Evolutionary conservation across 1,140 invertebrate genomes (phyloP).

Genomic region (Leguminivora glycinivorella): DNA sequence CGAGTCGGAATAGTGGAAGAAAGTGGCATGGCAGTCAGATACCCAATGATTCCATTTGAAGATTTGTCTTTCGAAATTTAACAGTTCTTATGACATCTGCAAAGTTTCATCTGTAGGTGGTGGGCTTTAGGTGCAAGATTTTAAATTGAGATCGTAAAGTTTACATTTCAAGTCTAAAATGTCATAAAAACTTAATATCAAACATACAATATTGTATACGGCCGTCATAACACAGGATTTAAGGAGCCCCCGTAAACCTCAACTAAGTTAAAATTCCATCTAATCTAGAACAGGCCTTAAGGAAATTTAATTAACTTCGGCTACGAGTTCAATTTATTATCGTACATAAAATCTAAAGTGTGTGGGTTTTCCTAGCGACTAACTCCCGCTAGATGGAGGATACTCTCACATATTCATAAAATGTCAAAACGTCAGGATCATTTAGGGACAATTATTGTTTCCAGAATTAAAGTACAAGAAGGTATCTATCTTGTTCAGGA

Average conservation of each 20-base stretch:
- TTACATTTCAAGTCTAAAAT: neutral
- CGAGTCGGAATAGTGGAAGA: neutral
- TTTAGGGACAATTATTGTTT: too few relatives aligned
- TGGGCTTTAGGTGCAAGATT: neutral
- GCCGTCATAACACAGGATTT: neutral
- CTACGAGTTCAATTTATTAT: constrained; percentile 40
- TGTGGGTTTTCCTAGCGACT: neutral
- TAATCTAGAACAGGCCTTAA: constrained; percentile 32
- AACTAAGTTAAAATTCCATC: constrained; percentile 12
- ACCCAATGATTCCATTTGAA: neutral
- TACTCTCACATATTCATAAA: neutral
- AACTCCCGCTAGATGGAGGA: neutral
- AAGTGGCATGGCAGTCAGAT: neutral
- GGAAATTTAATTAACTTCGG: constrained; percentile 41
- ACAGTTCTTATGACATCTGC: too few relatives aligned
- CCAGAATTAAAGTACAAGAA: too few relatives aligned
- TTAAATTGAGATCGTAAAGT: neutral
- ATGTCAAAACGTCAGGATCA: neutral
- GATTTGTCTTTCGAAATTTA: too few relatives aligned
- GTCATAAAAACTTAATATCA: neutral
- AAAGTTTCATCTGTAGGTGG: too few relatives aligned
- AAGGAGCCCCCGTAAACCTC: neutral
- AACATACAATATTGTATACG: neutral
- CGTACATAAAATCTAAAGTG: constrained; percentile 38
- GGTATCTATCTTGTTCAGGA: too few relatives aligned